A percentile compares a stretch with the other conserved stretches of the same genome.
Conservation (phyloP, 2,888 invertebrate genomes). For the Eristalis arbustorum region DNA sequence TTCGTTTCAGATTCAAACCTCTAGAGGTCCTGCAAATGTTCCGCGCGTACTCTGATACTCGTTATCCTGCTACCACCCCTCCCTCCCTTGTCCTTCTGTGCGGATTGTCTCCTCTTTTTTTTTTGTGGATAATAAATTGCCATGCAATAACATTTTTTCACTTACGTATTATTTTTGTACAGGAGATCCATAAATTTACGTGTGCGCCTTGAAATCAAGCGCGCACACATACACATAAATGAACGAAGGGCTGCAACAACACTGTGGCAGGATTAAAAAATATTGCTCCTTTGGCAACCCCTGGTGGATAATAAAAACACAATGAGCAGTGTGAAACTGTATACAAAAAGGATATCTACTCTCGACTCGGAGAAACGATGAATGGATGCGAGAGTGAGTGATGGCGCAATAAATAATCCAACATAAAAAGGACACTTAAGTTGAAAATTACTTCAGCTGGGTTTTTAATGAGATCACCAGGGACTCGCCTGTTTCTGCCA, state of each 20-base stretch:
- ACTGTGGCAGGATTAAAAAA: constrained; percentile 67
- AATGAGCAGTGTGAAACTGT: constrained; percentile 55
- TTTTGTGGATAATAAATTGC: constrained; percentile 61
- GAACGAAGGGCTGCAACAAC: constrained; percentile 39
- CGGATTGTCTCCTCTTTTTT: constrained; percentile 4
- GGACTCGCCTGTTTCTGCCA: constrained; percentile 57
- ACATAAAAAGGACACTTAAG: constrained; percentile 72
- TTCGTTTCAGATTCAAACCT: constrained; percentile 60
- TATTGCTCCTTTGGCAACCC: constrained; percentile 67
- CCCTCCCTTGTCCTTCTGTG: not conserved
- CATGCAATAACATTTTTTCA: constrained; percentile 70
- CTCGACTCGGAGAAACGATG: constrained; percentile 18
- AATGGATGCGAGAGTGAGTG: constrained; percentile 66
- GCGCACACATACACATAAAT: not conserved
- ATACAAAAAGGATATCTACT: constrained; percentile 59
- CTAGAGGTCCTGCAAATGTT: constrained; percentile 56
- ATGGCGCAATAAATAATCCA: constrained; percentile 72
- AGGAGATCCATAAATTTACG: constrained; percentile 63
- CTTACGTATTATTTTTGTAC: constrained; percentile 64
- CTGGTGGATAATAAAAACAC: constrained; percentile 68
- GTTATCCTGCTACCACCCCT: constrained; percentile 37
- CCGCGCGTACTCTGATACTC: constrained; percentile 31
- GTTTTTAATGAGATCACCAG: constrained; percentile 72
- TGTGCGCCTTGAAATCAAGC: constrained; percentile 57
- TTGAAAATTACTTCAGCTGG: constrained; percentile 72